Evolutionary conservation across 2,797 vertebrate genomes (phyloP).

Genomic region (Lates japonicus): DNA sequence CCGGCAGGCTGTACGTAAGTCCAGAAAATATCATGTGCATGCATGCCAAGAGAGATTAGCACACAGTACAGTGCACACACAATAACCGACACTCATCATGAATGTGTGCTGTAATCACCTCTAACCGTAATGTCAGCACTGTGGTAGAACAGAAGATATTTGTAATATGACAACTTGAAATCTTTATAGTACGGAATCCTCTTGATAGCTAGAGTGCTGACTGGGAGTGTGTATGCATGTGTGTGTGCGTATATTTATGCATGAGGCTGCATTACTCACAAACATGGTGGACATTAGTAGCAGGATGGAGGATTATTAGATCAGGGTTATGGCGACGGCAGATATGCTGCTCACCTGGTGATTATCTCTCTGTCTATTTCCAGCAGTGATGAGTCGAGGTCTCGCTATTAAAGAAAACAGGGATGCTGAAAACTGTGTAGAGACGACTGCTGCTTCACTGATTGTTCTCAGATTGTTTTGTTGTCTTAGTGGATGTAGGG

Average conservation of each 20-base stretch:
- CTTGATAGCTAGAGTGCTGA: neutral
- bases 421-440: slow-evolving; percentile 9
- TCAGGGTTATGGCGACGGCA: neutral
- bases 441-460: neutral
- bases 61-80: slow-evolving; percentile 35
- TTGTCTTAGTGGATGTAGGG: slow-evolving; percentile 7
- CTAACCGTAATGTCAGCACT: slow-evolving; percentile 25
- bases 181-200: slow-evolving; percentile 8
- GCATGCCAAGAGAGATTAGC: slow-evolving; percentile 64
- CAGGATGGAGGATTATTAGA: slow-evolving; percentile 24
- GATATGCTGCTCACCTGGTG: slow-evolving; percentile 18
- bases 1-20: slow-evolving; percentile 99
- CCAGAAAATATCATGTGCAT: slow-evolving; percentile 80
- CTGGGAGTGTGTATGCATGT: slow-evolving; percentile 16
- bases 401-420: slow-evolving; percentile 27
- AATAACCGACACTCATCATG: slow-evolving; percentile 31
- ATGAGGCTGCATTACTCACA: slow-evolving; percentile 28
- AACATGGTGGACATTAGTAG: slow-evolving; percentile 28
- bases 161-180: slow-evolving; percentile 23
- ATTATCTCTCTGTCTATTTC: slow-evolving; percentile 24
- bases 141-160: slow-evolving; percentile 11
- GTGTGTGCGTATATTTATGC: slow-evolving; percentile 5
- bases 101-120: slow-evolving; percentile 39
- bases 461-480: slow-evolving; percentile 11
- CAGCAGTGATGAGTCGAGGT: slow-evolving; percentile 28